phyloP scores from a whole-genome alignment of 2,113 vertebrate genomes.

The Cyprinodon tularosa region DNA sequence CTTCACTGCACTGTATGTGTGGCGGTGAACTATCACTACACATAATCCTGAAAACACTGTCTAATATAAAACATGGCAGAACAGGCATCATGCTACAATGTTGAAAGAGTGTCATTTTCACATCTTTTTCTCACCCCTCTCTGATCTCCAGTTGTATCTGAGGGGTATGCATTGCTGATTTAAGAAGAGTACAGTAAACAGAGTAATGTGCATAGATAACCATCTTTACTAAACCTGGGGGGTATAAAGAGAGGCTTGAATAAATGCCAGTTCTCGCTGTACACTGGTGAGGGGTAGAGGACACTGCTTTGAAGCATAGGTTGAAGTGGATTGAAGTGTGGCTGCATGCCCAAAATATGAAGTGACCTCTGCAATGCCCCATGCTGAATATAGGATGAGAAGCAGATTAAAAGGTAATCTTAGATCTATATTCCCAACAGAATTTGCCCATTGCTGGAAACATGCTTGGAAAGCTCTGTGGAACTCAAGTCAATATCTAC shows the following conservation, averaged over 20 bases:
- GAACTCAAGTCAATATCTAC: neutral
- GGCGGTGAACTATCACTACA: no score
- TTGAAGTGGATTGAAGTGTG: slow-evolving; percentile 42
- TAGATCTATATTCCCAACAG: slow-evolving; percentile 16
- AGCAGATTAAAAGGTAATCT: slow-evolving; percentile 10
- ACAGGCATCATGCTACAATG: neutral
- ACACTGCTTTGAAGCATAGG: slow-evolving; percentile 52
- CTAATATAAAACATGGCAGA: neutral
- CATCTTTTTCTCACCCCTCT: slow-evolving; percentile 32
- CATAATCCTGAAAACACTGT: neutral
- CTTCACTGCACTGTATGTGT: no score
- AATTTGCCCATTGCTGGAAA: slow-evolving; percentile 4
- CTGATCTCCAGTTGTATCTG: slow-evolving; percentile 28
- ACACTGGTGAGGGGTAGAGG: slow-evolving; percentile 26
- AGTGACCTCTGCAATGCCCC: slow-evolving; percentile 50
- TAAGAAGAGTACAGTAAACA: slow-evolving; percentile 15
- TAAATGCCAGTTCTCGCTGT: slow-evolving; percentile 34
- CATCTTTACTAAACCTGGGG: slow-evolving; percentile 30
- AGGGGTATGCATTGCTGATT: slow-evolving; percentile 27
- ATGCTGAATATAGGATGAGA: slow-evolving; percentile 30
- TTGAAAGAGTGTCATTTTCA: slow-evolving; percentile 30
- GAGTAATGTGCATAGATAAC: slow-evolving; percentile 30
- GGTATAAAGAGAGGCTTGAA: slow-evolving; percentile 58
- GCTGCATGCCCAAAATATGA: slow-evolving; percentile 49
- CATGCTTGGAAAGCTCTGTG: neutral